A percentile compares a stretch with the other conserved stretches of the same genome.
phyloP scores from a whole-genome alignment of 1,140 invertebrate species.

The Harlomillsia oculata region DNA sequence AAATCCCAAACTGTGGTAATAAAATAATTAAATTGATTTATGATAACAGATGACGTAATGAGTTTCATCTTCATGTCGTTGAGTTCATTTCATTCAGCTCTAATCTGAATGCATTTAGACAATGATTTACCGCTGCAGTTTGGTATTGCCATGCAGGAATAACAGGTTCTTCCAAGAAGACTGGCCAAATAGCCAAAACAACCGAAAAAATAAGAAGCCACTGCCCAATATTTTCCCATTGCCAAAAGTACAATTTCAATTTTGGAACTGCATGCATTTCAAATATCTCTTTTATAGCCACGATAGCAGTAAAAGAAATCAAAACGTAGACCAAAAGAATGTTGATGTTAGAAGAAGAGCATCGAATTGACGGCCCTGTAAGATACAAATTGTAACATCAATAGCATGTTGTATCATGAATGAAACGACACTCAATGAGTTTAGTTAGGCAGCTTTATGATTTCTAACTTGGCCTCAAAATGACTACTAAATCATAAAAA shows the following conservation, averaged over 20 bases:
- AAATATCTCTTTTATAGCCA: slow-evolving; percentile 25
- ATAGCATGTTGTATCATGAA: too few relatives aligned
- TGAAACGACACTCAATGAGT: too few relatives aligned
- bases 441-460: too few relatives aligned
- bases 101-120: background rate
- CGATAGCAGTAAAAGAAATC: background rate
- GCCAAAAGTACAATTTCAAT: slow-evolving; percentile 6
- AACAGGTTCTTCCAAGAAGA: background rate
- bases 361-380: too few relatives aligned
- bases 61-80: too few relatives aligned
- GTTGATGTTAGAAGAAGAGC: background rate
- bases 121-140: slow-evolving; percentile 13
- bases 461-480: too few relatives aligned
- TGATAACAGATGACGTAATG: too few relatives aligned
- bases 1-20: slow-evolving; percentile 21
- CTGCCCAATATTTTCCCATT: slow-evolving; percentile 25
- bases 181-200: slow-evolving; percentile 1
- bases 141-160: slow-evolving; percentile 25
- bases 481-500: background rate
- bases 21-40: background rate
- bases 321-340: background rate
- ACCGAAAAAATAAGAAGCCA: slow-evolving; percentile 16
- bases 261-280: slow-evolving; percentile 10
- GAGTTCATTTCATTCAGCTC: too few relatives aligned
- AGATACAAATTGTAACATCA: too few relatives aligned